Conservation (phyloP, 1,140 invertebrate genomes). For the Adelges cooleyi region DNA sequence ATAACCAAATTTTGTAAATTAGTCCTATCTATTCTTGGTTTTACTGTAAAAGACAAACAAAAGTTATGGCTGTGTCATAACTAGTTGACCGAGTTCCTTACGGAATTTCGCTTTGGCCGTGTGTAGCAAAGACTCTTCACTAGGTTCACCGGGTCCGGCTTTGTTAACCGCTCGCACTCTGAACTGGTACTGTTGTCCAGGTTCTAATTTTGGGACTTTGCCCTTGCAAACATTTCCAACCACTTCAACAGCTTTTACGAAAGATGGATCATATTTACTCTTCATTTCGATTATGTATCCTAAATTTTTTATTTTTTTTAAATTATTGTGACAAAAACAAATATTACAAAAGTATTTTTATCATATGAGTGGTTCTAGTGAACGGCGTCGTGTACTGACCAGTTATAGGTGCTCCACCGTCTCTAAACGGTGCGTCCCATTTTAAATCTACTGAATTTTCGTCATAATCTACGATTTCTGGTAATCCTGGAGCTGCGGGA, state of each 20-base stretch:
- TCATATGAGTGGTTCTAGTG: no score
- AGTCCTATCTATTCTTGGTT: constrained; percentile 83
- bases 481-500: constrained; percentile 77
- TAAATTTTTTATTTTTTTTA: constrained; percentile 33
- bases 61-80: background rate
- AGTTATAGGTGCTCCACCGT: constrained; percentile 92
- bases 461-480: constrained; percentile 87
- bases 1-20: constrained; percentile 72
- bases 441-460: constrained; percentile 85
- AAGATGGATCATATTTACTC: constrained; percentile 55
- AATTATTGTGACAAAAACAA: no score
- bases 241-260: constrained; percentile 61
- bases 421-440: constrained; percentile 89
- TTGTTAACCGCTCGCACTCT: constrained; percentile 89
- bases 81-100: constrained; percentile 47
- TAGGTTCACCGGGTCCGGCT: constrained; percentile 89
- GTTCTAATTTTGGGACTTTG: constrained; percentile 75
- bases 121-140: constrained; percentile 85
- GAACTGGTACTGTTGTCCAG: constrained; percentile 93
- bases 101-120: constrained; percentile 85
- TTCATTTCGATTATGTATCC: constrained; percentile 87
- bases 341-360: no score
- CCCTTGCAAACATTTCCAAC: constrained; percentile 66
- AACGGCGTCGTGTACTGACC: no score
- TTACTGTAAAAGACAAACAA: constrained; percentile 50